Evolutionary conservation across 2,888 invertebrate genomes (phyloP), one percentile per base, ranked within the genome.

Genomic region (Crepidodera aurea): DNA sequence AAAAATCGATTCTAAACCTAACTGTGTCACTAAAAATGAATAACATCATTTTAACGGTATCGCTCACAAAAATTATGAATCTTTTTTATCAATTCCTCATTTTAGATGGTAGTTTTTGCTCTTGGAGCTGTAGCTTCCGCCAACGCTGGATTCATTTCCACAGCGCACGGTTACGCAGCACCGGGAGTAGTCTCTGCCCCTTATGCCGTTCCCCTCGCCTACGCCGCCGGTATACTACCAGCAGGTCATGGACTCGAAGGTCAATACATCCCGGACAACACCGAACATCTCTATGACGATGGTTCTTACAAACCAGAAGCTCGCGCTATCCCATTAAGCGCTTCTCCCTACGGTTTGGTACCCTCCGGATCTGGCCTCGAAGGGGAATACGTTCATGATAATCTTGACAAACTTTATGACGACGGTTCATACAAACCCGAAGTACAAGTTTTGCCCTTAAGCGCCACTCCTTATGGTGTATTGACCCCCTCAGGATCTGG

Each of bases 391-490:
- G 66, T 74, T 25, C 75, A 62, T n/a, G 75, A 75, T 62, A 61
- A 72, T 62, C 63, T 62, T 16, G 76, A 77, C 46, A 67, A 66
- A 51, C 66, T 75, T 25, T 76, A 75, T 70, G 77, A 77, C 57
- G 76, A 77, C 62, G 77, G 77, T 42, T 74, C 74, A 27, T 77
- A 77, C 73, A 75, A 68, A 60, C 73, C 74, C 2, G 67, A 69
- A 66, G 53, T 64, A 27, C 34, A 60, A 15, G 66, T 70, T 12
- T 48, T 72, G n/a, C 69, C 70, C 25, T 50, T 71, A 58, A 70
- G 65, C 22, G 60, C 66, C 10, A 68, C 68, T 27, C 73, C 72
- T n/a, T 69, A 69, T 42, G 72, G 69, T 15, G 8, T 29, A 29
- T 51, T 74, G 34, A 69, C 66, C n/a, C 70, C 71, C 5, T 65